phyloP scores from a whole-genome alignment of 2,888 invertebrate species.

The Ethmia dodecea region DNA sequence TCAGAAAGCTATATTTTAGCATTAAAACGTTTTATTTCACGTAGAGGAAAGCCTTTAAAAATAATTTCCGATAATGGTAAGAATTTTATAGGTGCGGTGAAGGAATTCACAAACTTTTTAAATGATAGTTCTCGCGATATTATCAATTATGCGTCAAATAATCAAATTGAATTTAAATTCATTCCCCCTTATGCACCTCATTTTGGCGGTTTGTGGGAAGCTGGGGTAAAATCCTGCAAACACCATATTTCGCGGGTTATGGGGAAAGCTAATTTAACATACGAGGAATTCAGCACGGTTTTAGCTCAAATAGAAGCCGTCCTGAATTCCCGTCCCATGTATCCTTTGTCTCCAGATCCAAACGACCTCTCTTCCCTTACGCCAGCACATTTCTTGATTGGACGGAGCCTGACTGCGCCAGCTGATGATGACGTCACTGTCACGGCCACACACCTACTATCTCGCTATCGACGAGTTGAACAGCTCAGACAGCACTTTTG shows the following conservation, averaged over 20 bases:
- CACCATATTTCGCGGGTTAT: not conserved
- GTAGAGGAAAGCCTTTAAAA: not conserved
- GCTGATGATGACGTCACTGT: conserved; percentile 4
- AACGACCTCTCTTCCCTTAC: conserved; percentile 3
- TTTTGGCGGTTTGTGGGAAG: not conserved
- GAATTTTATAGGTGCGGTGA: not conserved
- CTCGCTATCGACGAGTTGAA: conserved; percentile 17
- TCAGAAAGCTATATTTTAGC: conserved; percentile 18
- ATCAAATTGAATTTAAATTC: not conserved
- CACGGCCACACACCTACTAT: conserved; percentile 5
- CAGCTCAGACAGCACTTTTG: conserved; percentile 2
- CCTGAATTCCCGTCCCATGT: not conserved
- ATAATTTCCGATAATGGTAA: conserved; percentile 1
- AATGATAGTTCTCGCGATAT: not conserved
- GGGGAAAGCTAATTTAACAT: not conserved
- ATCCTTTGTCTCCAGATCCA: conserved; percentile 3
- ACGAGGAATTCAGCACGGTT: no score
- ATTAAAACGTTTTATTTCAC: conserved; percentile 18
- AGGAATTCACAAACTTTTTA: not conserved
- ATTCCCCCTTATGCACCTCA: not conserved
- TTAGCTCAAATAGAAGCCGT: not conserved
- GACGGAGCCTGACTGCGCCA: conserved; percentile 10
- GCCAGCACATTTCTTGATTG: conserved; percentile 4
- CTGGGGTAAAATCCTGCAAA: not conserved
- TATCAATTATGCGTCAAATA: not conserved